Evolutionary conservation across 1,140 invertebrate genomes (phyloP), one percentile per base, ranked within the genome.

Genomic region (Mycetomoellerius zeteki): DNA sequence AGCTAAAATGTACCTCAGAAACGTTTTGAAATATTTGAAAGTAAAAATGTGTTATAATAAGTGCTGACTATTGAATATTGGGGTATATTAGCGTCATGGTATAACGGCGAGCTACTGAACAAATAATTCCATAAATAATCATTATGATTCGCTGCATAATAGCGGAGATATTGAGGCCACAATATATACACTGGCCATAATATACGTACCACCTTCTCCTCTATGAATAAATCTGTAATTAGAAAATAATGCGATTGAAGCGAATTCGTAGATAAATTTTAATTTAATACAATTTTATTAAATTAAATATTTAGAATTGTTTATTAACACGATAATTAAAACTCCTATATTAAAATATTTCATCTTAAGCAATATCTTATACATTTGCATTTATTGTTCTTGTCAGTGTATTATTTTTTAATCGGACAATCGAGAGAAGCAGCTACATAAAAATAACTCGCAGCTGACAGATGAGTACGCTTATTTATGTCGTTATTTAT

Each of bases 401-500:
- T 27, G 16, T 12, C 24, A 64, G 5, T 10, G 12, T 69, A 67
- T 6, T 47, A 54, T 0, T 56, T 43, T n/a, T 81, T 71, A 54
- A 81, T 56, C 21, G n/a, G 10, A 56, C 47, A 56, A 37, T 69
- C 12, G 43, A 69, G 30, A 56, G 27, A 71, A 56, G 50, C 10
- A 10, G n/a, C 19, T 71, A 10, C 3, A 1, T 56, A 27, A 82
- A 82, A 58, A 76, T 76, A 77, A 47, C 54, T 10, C 16, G 47
- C 30, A 27, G 19, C 21, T 2, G 52, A 75, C 24, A 62, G 37
- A 2, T 1, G 2, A n/a, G 8, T 65, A 52, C 12, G 37, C 8
- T 84, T 50, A 8, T 73, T 72, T 19, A 8, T n/a, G 14, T 73
- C 24, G 12, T 33, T 60, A 60, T 56, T 75, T 62, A 84, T 84